A percentile compares a stretch with the other conserved stretches of the same genome.
phyloP scores from a whole-genome alignment of 2,797 vertebrate genomes.

The Periparus ater region DNA sequence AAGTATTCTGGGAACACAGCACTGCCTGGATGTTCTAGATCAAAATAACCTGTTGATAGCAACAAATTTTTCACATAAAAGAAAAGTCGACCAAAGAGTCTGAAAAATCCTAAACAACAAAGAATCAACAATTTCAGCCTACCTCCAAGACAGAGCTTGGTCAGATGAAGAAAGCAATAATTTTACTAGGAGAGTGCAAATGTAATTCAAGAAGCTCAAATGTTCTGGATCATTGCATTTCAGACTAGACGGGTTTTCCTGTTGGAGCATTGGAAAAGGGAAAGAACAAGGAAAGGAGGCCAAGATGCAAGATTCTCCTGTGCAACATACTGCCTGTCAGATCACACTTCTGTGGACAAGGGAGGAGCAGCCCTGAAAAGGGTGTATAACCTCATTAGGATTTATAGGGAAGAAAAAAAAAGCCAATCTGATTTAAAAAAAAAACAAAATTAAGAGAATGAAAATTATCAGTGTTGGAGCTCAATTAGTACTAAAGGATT shows the following conservation, averaged over 20 bases:
- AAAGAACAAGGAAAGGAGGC: not conserved
- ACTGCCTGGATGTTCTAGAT: not conserved
- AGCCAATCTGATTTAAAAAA: not conserved
- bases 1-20: conserved; percentile 22
- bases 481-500: not conserved
- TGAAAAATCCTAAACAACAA: not conserved
- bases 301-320: not conserved
- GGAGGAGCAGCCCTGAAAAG: not conserved
- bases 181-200: not conserved
- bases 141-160: not conserved
- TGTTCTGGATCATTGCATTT: not conserved
- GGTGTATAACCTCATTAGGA: not conserved
- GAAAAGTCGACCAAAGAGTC: not conserved
- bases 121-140: not conserved
- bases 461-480: not conserved
- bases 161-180: not conserved
- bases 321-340: not conserved
- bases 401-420: not conserved
- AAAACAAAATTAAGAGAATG: not conserved
- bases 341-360: not conserved
- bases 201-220: not conserved
- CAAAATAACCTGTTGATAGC: not conserved
- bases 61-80: not conserved
- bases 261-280: not conserved
- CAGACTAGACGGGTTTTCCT: not conserved